Conservation (phyloP, 2,888 invertebrate species). For the Caenorhabditis panamensis region DNA sequence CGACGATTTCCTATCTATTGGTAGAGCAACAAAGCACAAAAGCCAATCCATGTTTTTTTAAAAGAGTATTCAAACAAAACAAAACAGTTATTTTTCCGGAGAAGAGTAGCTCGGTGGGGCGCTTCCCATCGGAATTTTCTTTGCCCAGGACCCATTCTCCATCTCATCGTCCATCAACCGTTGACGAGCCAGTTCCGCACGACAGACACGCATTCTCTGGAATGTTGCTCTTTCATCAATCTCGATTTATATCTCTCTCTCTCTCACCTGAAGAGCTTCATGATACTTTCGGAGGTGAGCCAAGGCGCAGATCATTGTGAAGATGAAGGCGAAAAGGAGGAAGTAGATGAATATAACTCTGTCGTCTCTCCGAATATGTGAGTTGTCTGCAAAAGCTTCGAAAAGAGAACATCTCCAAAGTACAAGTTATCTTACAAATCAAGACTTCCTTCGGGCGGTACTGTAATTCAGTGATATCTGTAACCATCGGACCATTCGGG, state of each 20-base stretch:
- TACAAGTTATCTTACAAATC: constrained; percentile 20
- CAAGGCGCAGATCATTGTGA: constrained; percentile 17
- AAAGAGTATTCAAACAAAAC: background rate
- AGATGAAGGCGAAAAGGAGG: constrained; percentile 18
- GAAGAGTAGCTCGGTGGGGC: constrained; percentile 47
- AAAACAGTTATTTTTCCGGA: constrained; percentile 15
- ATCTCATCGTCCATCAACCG: background rate
- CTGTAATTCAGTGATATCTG: constrained; percentile 39
- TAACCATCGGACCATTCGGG: constrained; percentile 34
- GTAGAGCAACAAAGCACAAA: too few species aligned
- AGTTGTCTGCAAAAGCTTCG: constrained; percentile 9
- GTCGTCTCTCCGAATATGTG: constrained; percentile 6
- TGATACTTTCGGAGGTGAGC: constrained; percentile 20
- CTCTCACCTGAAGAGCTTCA: constrained; percentile 6
- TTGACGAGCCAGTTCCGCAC: background rate
- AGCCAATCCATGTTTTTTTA: too few species aligned
- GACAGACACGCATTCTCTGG: constrained; percentile 22
- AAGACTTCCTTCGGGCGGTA: constrained; percentile 45
- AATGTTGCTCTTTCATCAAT: background rate
- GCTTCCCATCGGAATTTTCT: constrained; percentile 32
- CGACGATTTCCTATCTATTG: too few species aligned
- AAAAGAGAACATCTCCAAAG: background rate
- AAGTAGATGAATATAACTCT: constrained; percentile 16
- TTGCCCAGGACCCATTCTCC: constrained; percentile 28
- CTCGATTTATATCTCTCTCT: too few species aligned